Evolutionary conservation across 2,888 invertebrate genomes (phyloP), one percentile per base, ranked within the genome.

Genomic region (Ceraclea dissimilis): DNA sequence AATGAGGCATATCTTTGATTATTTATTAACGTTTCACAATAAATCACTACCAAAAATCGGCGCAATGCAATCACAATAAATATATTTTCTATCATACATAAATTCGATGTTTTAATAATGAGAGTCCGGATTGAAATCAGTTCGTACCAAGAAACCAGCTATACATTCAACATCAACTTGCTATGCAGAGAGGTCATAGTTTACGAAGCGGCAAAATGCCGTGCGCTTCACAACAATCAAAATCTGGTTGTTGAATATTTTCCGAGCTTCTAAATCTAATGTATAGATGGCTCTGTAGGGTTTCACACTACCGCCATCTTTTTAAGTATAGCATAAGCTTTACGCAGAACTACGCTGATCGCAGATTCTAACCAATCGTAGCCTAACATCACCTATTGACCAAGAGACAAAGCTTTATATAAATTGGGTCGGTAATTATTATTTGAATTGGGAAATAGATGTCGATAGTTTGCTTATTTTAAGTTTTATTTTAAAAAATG

Each of bases 101-200:
- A 46, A 46, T 46, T 46, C 10, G 18, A 46, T 46, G 20, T 46
- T 18, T 46, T 20, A 4, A 46, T 46, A 46, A 46, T 18, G 18
- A 46, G 20, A 19, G 13, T 46, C 13, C 18, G 19, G 19, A 19
- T 46, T 46, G 18, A 19, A 18, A 46, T 46, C 13, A 39, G 39
- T 46, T 46, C 18, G 46, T 19, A 13, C 46, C 18, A 19, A 46
- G 46, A 46, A 17, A 18, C 19, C 46, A 16, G 46, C 39, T 39
- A 39, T 2, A 46, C 19, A 20, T 18, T 46, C 46, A 46, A 46
- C 46, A n/a, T 46, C 46, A 46, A 46, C 46, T 46, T 46, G 17
- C 2, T 6, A 18, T 4, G 13, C 13, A 16, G 8, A 39, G 46
- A 20, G 46, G 46, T 46, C 46, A 46, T 19, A 46, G 46, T 46